Conservation (phyloP, 92 coral and sea anemone genomes). For the Actinernus sp. region DNA sequence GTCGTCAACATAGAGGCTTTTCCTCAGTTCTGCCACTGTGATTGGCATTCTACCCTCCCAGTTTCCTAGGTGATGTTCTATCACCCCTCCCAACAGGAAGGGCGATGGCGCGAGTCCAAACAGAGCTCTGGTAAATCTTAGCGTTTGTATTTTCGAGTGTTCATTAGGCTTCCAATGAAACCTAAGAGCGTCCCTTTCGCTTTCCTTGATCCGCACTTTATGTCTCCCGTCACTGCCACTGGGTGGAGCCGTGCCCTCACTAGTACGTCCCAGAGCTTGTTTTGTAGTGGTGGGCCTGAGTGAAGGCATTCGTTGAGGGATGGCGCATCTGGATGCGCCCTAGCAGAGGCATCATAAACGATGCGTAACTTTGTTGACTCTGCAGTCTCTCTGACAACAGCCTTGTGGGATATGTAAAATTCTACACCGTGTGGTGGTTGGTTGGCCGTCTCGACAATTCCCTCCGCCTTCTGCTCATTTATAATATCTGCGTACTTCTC, state of each 20-base stretch:
- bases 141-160: too few relatives aligned
- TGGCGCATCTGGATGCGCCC: background rate
- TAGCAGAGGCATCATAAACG: background rate
- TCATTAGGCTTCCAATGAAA: too few relatives aligned
- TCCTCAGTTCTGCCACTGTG: slow-evolving; percentile 22
- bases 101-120: too few relatives aligned
- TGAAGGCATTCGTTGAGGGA: slow-evolving; percentile 3
- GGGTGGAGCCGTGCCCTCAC: background rate
- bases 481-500: slow-evolving; percentile 4
- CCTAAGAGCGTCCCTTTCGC: too few relatives aligned
- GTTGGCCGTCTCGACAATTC: background rate
- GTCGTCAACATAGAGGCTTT: slow-evolving; percentile 38
- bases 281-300: slow-evolving; percentile 3
- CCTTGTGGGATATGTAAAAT: background rate
- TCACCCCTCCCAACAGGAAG: too few relatives aligned
- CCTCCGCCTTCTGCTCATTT: background rate
- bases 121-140: too few relatives aligned
- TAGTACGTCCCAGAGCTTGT: background rate
- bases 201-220: background rate
- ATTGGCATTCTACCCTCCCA: too few relatives aligned
- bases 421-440: background rate
- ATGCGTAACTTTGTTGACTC: slow-evolving; percentile 4
- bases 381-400: background rate
- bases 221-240: background rate
- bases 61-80: too few relatives aligned